Conservation (phyloP, 1,140 invertebrate genomes). For the Bemisia tabaci region DNA sequence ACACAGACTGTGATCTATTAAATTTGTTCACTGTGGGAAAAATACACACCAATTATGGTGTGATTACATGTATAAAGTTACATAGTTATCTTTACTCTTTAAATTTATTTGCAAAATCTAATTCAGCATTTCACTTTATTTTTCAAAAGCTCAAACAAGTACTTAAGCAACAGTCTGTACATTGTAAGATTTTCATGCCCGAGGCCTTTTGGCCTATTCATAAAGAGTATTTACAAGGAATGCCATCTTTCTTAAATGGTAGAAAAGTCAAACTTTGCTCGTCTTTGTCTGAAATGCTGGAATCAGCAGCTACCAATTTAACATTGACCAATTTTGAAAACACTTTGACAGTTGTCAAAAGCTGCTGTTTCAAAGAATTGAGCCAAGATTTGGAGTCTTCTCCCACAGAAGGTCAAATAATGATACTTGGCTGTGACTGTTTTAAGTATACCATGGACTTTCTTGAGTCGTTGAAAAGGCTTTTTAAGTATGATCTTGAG, state of each 20-base stretch:
- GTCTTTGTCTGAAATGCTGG: background rate
- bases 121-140: background rate
- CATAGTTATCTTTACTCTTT: background rate
- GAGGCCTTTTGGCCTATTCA: background rate
- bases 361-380: background rate
- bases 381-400: background rate
- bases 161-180: background rate
- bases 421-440: constrained; percentile 9
- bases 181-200: background rate
- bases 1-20: background rate
- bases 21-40: background rate
- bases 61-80: background rate
- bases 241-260: background rate
- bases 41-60: background rate
- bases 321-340: background rate
- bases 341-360: background rate
- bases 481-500: background rate
- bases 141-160: background rate
- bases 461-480: background rate
- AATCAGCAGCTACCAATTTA: background rate
- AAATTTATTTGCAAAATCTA: background rate
- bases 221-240: background rate
- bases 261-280: background rate
- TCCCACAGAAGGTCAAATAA: constrained; percentile 6
- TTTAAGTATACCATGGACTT: background rate